Base-by-base conservation (phyloP, 2,113 vertebrate species). In the Miniopterus natalensis region DNA sequence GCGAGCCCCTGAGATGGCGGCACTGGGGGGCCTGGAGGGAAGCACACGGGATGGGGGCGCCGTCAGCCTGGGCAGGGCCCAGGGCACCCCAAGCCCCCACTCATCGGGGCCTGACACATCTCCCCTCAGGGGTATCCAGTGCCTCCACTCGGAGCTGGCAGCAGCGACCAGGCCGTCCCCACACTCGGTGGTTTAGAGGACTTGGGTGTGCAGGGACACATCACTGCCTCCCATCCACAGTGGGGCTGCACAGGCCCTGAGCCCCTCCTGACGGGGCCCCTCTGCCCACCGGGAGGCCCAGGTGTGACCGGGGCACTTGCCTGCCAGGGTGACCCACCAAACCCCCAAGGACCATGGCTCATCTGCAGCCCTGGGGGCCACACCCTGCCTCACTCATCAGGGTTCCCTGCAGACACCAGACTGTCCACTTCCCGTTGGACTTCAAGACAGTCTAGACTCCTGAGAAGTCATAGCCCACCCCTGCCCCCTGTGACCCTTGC, bases 1-100 rank as follows among this genome's bases (percentile, higher is more conserved):
- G 86, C 11, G 0, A 55, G 81, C 13, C 25, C 86, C 23, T 1
- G 88, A 63, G 42, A 49, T 0, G 6, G 66, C 21, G 83, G 53
- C 0, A 15, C 77, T 51, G 96, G 57, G 0, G 53, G 61, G 75
- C 94, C 98, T 98, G 86, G 0, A 0, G 63, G 84, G 90, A 97
- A 83, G 63, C 85, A 97, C 66, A 93, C 0, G 31, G 0, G 0
- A 2, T 6, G 0, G 0, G 20, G 25, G 81, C 20, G 73, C 7
- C 2, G 0, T 84, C 17, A 90, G 80, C 15, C 66, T 61, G 29
- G 6, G 15, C 0, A 3, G 5, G 20, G 21, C 2, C 17, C 20
- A 11, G 80, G 12, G 4, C n/a, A 6, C 17, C 40, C 40, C 0
- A 1, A 21, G 13, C 20, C 31, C 47, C 66, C 0, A 3, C 4